Evolutionary conservation across 2,113 vertebrate species (phyloP), one percentile per base, ranked within the genome.

Genomic region (mouse (Mus musculus)): DNA sequence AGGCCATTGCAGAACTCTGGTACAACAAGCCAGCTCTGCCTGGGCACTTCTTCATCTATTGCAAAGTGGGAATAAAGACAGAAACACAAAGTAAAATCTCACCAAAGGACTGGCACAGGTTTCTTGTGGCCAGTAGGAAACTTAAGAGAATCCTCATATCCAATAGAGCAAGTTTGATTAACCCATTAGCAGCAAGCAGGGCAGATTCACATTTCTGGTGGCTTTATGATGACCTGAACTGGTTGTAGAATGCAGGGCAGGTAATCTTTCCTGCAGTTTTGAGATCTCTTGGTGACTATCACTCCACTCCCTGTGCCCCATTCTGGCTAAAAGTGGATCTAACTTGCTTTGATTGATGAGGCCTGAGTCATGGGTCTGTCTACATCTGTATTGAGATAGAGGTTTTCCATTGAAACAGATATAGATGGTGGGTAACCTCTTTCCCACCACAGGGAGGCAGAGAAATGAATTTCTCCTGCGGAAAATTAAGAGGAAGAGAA

Each of bases 1-100:
- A 5, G 71, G 30, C 33, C 10, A 13, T 17, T 30, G 10, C 17
- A 33, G 77, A 81, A 10, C 28, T 56, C 65, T 36, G 28, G 52
- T 1, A 1, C 5, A 7, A 59, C 7, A 46, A 30, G 26, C 17
- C 3, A 3, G 30, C 17, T n/a, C 12, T 22, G 22, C n/a, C 52
- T n/a, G 10, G 76, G 28, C 7, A 9, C 46, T 30, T 59, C 14
- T 73, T 4, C 49, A 26, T 52, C 30, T 69, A 7, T 14, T 12
- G 5, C 1, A 13, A 54, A 16, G 26, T 63, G 69, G 30, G n/a
- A 59, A 7, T 69, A 42, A 63, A 9, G 28, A 54, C 8, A 42
- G 36, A 49, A 52, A 49, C 71, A 30, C 5, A 13, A 63, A 17
- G 19, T 54, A n/a, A 13, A 75, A 33, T 14, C 36, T 30, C 65